These are phyloP conservation scores for Origma solitaria DNA, from an alignment of 2,113 vertebrate species.

Conservation along the genomic window DNA sequence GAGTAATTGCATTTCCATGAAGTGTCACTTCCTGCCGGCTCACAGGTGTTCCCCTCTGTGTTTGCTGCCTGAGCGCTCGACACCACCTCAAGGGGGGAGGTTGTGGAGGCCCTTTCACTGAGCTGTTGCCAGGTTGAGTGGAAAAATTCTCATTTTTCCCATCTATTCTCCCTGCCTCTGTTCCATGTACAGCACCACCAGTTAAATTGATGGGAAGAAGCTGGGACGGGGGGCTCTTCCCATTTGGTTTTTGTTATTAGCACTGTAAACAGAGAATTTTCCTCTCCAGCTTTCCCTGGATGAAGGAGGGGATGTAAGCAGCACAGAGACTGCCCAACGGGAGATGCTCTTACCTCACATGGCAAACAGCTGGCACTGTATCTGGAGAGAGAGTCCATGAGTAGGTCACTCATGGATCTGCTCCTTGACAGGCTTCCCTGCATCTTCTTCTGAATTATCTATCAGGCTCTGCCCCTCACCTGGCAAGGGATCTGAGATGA, in stretches of 20 bases:
- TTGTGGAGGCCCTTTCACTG: not conserved
- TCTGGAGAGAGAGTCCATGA: not conserved
- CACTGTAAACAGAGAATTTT: not conserved
- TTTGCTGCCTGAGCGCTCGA: not conserved
- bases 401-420: not conserved
- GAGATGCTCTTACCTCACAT: not conserved
- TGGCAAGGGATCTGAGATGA: not conserved
- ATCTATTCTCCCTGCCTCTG: not conserved
- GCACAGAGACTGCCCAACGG: fast-evolving
- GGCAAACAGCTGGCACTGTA: not conserved
- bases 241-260: not conserved
- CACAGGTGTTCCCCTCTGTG: not conserved
- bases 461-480: not conserved
- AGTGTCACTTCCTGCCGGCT: fast-evolving
- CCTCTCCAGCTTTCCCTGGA: not conserved
- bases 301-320: not conserved
- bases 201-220: not conserved
- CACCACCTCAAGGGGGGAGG: fast-evolving
- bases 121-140: fast-evolving
- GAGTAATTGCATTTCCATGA: not conserved
- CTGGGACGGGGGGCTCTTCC: not conserved
- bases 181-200: fast-evolving
- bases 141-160: not conserved
- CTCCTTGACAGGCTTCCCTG: not conserved
- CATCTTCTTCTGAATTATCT: not conserved